phyloP scores from a whole-genome alignment of 2,113 vertebrate species.

The Phrynosoma blainvillii region DNA sequence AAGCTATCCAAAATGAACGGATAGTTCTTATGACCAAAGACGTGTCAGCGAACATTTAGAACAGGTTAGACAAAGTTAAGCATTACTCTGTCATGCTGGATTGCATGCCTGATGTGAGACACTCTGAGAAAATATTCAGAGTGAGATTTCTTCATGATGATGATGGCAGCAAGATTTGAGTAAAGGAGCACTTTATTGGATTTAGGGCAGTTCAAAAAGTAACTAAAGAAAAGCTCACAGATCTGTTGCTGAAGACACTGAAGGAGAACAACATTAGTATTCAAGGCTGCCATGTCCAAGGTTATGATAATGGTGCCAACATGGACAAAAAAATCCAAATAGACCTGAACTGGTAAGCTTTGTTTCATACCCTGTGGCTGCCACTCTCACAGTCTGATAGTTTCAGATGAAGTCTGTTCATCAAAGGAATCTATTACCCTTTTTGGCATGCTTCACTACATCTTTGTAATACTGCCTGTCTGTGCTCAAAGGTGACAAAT shows the following conservation, averaged over 20 bases:
- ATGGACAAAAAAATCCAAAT: background rate
- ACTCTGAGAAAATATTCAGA: too few relatives aligned
- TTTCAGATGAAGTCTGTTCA: background rate
- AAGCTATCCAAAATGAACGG: too few relatives aligned
- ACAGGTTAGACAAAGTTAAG: too few relatives aligned
- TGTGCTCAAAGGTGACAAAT: background rate
- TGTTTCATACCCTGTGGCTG: background rate
- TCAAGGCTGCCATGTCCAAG: background rate
- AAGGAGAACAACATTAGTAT: background rate
- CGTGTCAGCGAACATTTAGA: too few relatives aligned
- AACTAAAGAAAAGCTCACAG: background rate
- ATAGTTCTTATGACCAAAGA: too few relatives aligned
- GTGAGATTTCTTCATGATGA: too few relatives aligned
- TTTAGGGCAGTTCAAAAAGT: background rate
- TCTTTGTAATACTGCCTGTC: background rate
- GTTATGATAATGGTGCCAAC: background rate
- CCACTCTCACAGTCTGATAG: background rate
- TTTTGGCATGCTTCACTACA: background rate
- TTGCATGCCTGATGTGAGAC: too few relatives aligned
- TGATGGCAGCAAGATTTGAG: background rate
- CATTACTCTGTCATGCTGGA: too few relatives aligned
- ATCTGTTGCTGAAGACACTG: background rate
- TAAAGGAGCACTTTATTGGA: background rate
- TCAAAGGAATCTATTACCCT: background rate
- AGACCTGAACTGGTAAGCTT: background rate